Evolutionary conservation across 2,797 vertebrate species (phyloP), one percentile per base, ranked within the genome.

Genomic region (Stomatorhinus walkeri): DNA sequence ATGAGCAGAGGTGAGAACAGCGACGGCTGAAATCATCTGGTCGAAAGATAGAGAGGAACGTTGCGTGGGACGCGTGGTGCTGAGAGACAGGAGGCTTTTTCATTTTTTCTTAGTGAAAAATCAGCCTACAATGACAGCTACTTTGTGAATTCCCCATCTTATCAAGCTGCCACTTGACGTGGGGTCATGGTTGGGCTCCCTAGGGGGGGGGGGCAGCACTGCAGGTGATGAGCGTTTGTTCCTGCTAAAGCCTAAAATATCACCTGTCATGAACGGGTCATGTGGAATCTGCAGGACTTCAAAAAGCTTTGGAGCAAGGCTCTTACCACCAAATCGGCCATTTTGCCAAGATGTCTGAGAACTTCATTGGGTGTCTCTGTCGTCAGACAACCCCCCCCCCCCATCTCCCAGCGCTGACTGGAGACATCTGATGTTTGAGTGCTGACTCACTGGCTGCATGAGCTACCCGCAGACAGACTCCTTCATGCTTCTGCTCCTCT

Each of bases 351-450:
- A 61, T 46, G 54, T 22, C 40, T 22, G 43, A 22, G 12, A 48
- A 79, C 79, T 10, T 14, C 79, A 6, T 7, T 8, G 40, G 43
- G 81, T 84, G 43, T 28, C 40, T 54, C n/a, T 4, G 10, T 84
- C 16, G 40, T 87, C 85, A 64, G 89, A 89, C 89, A 83, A 54
- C 52, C 52, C 16, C 19, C 54, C 19, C 19, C 19, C 54, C 1
- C 54, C 54, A 59, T 22, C 40, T 43, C 12, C 28, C 46, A 8
- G 12, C 54, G 88, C 85, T 87, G 76, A 89, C 32, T 87, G 87
- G 88, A 88, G 87, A 87, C 43, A 76, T 89, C 88, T 91, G 90
- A 89, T 92, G 85, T 89, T 88, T 84, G 84, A 88, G 83, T 86
- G 52, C 76, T 91, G 90, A 91, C 72, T 91, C 88, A 89, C 46